These are phyloP conservation scores for Cephalopterus ornatus DNA, from an alignment of 2,113 vertebrate species.

Conservation along the genomic window DNA sequence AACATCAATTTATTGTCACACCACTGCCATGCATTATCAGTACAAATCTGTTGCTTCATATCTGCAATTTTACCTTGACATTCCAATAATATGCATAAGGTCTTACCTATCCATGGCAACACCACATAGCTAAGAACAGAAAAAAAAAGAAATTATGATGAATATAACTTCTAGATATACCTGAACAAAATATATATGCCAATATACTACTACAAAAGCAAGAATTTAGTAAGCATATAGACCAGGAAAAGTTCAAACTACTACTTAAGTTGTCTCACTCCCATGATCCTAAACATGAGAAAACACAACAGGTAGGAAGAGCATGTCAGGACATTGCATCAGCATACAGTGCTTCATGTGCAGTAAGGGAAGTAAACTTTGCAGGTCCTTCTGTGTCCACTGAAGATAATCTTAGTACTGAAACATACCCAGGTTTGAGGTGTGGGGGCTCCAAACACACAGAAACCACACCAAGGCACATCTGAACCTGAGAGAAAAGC, in stretches of 20 bases:
- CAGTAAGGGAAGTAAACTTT: not conserved
- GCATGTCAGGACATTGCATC: not conserved
- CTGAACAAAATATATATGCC: not conserved
- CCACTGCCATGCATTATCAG: not conserved
- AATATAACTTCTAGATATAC: not conserved
- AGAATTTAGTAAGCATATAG: not conserved
- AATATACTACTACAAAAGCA: not conserved
- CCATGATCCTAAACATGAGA: not conserved
- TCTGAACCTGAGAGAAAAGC: rapidly evolving
- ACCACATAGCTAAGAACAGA: not conserved
- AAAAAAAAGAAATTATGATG: not conserved
- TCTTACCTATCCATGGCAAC: not conserved
- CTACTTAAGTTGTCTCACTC: not conserved
- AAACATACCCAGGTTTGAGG: not conserved
- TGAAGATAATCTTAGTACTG: not conserved
- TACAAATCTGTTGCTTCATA: not conserved
- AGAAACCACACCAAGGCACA: not conserved
- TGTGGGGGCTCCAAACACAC: not conserved
- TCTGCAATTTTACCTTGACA: not conserved
- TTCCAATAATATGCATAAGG: not conserved
- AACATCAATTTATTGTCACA: not conserved
- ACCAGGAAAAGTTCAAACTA: not conserved
- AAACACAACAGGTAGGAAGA: not conserved
- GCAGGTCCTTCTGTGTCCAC: not conserved
- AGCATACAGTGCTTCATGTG: not conserved